Evolutionary conservation across 1,140 invertebrate species (phyloP), one percentile per base, ranked within the genome.

Genomic region (Atta colombica): DNA sequence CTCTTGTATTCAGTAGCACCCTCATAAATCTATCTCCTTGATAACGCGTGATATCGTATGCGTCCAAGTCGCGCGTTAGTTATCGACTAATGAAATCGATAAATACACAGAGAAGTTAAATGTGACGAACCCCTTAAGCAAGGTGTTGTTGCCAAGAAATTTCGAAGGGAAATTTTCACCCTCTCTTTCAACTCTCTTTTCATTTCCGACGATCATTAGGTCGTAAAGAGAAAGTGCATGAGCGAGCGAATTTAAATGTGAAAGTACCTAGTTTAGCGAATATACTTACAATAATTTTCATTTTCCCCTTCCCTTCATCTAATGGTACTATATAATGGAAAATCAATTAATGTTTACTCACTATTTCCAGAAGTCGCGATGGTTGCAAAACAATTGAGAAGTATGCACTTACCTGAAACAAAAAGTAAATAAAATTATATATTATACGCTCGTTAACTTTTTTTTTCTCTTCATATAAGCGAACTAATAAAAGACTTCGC

Each of bases 21-120:
- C 90, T 86, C 86, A 63, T 60, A 87, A 58, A 81, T 80, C 86
- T 66, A 58, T 51, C 71, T 31, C 51, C 55, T 63, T 28, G 55
- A 28, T 55, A 53, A 28, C 45, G 72, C 82, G n/a, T 89, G 85
- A 89, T 90, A 86, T 78, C 82, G 85, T 87, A 87, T 85, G 78
- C 84, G 35, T 58, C 55, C 85, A 89, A 90, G 80, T 91, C 61
- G 85, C 86, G 85, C 77, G 65, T 69, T 39, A 89, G 85, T 88
- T 93, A 93, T 93, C 92, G 90, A 66, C 91, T 94, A 94, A 94
- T 93, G 94, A 94, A 94, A 94, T 94, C 93, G 92, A 92, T 90
- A 88, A 88, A 91, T 89, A 86, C 87, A 88, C 89, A 87, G 68
- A 69, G 85, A 88, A 91, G 88, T 91, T 89, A 89, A 90, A 91